These are phyloP conservation scores for Caerostris darwini DNA, from an alignment of 1,140 invertebrate species.

Conservation along the genomic window DNA sequence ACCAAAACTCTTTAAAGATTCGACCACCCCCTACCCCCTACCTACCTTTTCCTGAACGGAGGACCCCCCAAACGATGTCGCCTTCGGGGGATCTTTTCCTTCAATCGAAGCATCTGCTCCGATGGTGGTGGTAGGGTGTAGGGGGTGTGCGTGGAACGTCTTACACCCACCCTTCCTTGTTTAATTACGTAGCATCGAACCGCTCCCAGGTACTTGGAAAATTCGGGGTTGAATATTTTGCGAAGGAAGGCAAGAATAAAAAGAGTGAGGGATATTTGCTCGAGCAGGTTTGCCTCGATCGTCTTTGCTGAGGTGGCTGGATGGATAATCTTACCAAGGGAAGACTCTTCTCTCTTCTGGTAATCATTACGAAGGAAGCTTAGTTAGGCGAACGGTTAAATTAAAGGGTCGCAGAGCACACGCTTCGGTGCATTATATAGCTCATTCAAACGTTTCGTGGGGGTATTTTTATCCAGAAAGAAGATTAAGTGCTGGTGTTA, in stretches of 20 bases:
- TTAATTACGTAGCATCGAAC: slow-evolving; percentile 67
- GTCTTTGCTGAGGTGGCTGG: slow-evolving; percentile 58
- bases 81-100: slow-evolving; percentile 50
- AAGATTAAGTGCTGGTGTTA: slow-evolving; percentile 52
- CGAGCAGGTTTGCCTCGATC: slow-evolving; percentile 55
- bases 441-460: slow-evolving; percentile 47
- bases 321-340: slow-evolving; percentile 49
- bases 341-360: background rate
- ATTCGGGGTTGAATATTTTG: slow-evolving; percentile 69
- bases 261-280: slow-evolving; percentile 59
- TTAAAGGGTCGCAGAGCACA: slow-evolving; percentile 59
- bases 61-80: slow-evolving; percentile 39
- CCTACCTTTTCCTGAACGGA: too few species aligned
- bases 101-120: slow-evolving; percentile 71
- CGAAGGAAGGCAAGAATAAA: slow-evolving; percentile 5
- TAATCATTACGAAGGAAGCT: slow-evolving; percentile 63
- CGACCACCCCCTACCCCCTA: slow-evolving; percentile 23
- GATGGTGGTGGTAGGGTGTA: background rate
- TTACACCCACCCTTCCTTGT: slow-evolving; percentile 47
- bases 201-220: slow-evolving; percentile 66
- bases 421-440: slow-evolving; percentile 58
- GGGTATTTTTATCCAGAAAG: slow-evolving; percentile 52
- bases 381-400: slow-evolving; percentile 71
- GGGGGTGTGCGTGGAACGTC: background rate
- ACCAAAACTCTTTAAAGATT: slow-evolving; percentile 47